Evolutionary conservation across 2,888 invertebrate species (phyloP).

Genomic region (Agrotis segetum): DNA sequence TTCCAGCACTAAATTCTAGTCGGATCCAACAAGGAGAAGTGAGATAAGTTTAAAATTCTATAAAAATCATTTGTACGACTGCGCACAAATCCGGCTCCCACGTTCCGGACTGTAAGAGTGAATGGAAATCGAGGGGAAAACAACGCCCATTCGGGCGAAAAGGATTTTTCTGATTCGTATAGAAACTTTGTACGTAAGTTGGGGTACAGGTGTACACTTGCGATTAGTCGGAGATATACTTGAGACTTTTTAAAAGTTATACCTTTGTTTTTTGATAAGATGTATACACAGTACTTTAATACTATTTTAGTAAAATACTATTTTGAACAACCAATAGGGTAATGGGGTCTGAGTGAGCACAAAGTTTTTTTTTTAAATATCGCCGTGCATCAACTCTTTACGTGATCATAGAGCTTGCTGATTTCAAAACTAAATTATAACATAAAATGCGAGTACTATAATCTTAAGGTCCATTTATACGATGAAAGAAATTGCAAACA

Average conservation of each 20-base stretch:
- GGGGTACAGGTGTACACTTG: slow-evolving; percentile 57
- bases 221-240: slow-evolving; percentile 32
- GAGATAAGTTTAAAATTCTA: slow-evolving; percentile 68
- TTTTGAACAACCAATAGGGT: no score
- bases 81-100: slow-evolving; percentile 63
- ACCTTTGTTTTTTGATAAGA: no score
- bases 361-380: no score
- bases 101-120: slow-evolving; percentile 64
- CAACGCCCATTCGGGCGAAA: slow-evolving; percentile 71
- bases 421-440: no score
- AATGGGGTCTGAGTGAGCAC: no score
- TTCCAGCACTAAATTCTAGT: slow-evolving; percentile 51
- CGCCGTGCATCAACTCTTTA: no score
- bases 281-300: no score
- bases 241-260: neutral
- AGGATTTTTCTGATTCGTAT: slow-evolving; percentile 72
- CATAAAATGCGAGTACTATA: no score
- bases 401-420: no score
- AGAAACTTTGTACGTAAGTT: slow-evolving; percentile 55
- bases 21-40: slow-evolving; percentile 50
- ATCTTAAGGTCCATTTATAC: no score
- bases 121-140: slow-evolving; percentile 79
- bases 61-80: slow-evolving; percentile 68
- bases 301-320: no score
- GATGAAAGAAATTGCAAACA: no score